Conservation (phyloP, 2,888 invertebrate species). For the Cataglyphis rosenhaueri region DNA sequence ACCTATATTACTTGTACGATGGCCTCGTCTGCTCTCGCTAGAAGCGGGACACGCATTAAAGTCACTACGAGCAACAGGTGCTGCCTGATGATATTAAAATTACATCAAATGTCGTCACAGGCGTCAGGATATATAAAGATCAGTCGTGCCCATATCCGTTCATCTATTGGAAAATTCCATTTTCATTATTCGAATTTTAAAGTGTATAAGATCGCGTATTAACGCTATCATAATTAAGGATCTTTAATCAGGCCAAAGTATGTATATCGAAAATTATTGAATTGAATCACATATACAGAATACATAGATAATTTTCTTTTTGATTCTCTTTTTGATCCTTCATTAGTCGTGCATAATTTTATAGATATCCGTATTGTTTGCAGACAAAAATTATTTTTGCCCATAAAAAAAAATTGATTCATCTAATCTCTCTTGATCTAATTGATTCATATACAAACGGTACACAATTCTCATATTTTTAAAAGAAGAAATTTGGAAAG, state of each 20-base stretch:
- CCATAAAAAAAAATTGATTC: not conserved
- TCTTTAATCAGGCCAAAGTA: not conserved
- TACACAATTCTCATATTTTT: not conserved
- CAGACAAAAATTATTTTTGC: not conserved
- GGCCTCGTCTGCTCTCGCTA: conserved; percentile 35
- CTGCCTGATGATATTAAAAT: conserved; percentile 23
- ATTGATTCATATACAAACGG: not conserved
- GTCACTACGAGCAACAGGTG: conserved; percentile 22
- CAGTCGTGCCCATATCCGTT: conserved; percentile 2
- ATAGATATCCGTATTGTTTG: not conserved
- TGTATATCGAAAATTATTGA: not conserved
- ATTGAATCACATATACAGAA: not conserved
- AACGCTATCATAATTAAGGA: not conserved
- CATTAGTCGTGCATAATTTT: not conserved
- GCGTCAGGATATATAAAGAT: not conserved
- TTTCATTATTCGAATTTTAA: not conserved
- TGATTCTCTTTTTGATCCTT: not conserved
- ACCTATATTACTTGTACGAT: conserved; percentile 9
- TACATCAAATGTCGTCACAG: conserved; percentile 5
- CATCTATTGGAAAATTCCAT: not conserved
- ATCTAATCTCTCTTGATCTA: too few relatives aligned
- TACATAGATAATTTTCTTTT: not conserved
- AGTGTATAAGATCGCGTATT: not conserved
- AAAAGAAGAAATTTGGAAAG: not conserved
- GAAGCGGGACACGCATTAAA: conserved; percentile 39